phyloP scores from a whole-genome alignment of 2,113 vertebrate genomes.

The Cryptotis parvus region DNA sequence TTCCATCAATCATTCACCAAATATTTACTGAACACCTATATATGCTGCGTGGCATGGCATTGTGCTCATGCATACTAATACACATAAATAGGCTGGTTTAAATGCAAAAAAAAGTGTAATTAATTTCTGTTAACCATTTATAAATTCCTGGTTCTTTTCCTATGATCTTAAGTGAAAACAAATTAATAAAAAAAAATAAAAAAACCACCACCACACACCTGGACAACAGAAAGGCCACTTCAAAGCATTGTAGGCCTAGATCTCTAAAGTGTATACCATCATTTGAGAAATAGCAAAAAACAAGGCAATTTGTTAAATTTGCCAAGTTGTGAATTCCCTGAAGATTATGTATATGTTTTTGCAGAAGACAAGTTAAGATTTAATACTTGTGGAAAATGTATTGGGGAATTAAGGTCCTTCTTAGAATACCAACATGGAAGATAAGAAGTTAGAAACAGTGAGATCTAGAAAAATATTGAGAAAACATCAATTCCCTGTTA shows the following conservation, averaged over 20 bases:
- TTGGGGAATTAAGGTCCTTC: slow-evolving; percentile 36
- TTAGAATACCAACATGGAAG: not conserved
- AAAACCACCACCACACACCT: not conserved
- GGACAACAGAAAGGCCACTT: too few relatives aligned
- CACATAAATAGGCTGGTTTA: slow-evolving; percentile 7
- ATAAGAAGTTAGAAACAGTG: not conserved
- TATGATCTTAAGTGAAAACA: slow-evolving; percentile 10
- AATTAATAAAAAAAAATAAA: not conserved
- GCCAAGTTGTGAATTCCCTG: not conserved
- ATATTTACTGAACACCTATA: slow-evolving; percentile 57
- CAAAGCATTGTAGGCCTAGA: not conserved
- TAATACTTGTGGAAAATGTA: slow-evolving; percentile 34
- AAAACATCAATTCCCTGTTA: not conserved
- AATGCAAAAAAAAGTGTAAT: slow-evolving; percentile 32
- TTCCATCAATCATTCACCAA: slow-evolving; percentile 50
- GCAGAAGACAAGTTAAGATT: slow-evolving; percentile 35
- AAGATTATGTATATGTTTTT: slow-evolving; percentile 45
- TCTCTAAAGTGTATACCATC: not conserved
- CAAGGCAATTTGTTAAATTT: not conserved
- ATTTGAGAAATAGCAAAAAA: slow-evolving; percentile 16
- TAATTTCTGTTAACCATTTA: slow-evolving; percentile 48
- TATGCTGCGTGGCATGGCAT: not conserved
- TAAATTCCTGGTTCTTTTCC: not conserved
- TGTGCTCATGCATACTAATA: not conserved
- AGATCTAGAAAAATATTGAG: slow-evolving; percentile 43